Evolutionary conservation across 2,888 invertebrate genomes (phyloP), one percentile per base, ranked within the genome.

Genomic region (Amiota minor): DNA sequence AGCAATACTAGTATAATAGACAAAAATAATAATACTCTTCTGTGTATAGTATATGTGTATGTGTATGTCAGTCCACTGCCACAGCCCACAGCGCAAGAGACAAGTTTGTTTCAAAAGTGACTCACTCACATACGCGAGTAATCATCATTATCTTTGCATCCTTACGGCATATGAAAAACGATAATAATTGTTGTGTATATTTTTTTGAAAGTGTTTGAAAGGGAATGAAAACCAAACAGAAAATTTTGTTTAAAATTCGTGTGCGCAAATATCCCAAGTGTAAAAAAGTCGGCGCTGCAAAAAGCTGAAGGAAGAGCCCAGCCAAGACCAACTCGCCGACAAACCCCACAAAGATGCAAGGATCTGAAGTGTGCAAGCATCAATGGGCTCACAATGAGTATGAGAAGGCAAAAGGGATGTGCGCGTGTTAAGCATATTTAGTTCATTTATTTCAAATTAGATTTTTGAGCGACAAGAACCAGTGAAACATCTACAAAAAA

Each of bases 401-500:
- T 9, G 46, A 12, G 3, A 49, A 20, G n/a, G 65, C 12, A 59
- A 20, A 35, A 35, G 35, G 20, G 16, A 53, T 50, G 76, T 73
- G 85, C 82, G 86, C 86, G 87, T 86, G 86, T 86, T 86, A 85
- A 85, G 87, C 86, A 86, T 86, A 86, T 86, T 86, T 81, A 86
- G 87, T 86, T 86, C 84, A 86, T 86, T 86, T 87, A 87, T 85
- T 83, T 81, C 79, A 86, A 87, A 87, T 86, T 86, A 84, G 85
- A 87, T 86, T 87, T 62, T 62, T 62, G 35, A 23, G 61, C 62
- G 45, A 62, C 62, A 45, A 62, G 23, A 23, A 10, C 14, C 61
- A 23, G 16, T n/a, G 16, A 53, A 16, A 20, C 12, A 14, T 23
- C 10, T 61, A 23, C 61, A 61, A 4, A 61, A 20, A 35, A 12